Conservation (phyloP, 2,797 vertebrate species). For the Cyclopterus lumpus region DNA sequence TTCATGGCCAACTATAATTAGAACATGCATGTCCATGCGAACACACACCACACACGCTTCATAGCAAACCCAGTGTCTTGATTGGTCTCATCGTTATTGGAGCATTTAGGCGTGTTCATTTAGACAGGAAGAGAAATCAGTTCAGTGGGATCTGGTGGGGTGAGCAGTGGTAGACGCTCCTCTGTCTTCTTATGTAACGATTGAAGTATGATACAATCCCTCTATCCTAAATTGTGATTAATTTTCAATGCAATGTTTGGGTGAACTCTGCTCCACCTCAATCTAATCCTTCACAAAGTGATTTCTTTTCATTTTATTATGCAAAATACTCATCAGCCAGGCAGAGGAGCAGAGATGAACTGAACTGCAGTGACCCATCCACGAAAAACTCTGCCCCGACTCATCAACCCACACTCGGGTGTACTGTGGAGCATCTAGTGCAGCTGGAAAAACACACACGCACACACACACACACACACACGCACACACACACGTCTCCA, state of each 20-base stretch:
- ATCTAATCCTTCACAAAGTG: slow-evolving; percentile 42
- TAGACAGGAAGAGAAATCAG: slow-evolving; percentile 28
- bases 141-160: slow-evolving; percentile 11
- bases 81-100: slow-evolving; percentile 45
- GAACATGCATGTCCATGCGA: slow-evolving; percentile 14
- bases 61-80: slow-evolving; percentile 41
- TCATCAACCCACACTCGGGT: slow-evolving; percentile 53
- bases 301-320: slow-evolving; percentile 38
- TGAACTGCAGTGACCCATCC: slow-evolving; percentile 65
- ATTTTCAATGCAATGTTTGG: slow-evolving; percentile 48
- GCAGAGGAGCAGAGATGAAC: slow-evolving; percentile 46
- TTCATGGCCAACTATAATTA: slow-evolving; percentile 58
- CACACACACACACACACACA: slow-evolving; percentile 40
- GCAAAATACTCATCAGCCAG: slow-evolving; percentile 47
- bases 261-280: slow-evolving; percentile 23
- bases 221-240: slow-evolving; percentile 35
- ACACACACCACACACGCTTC: slow-evolving; percentile 10
- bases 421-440: slow-evolving; percentile 49
- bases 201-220: background rate
- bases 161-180: background rate
- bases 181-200: slow-evolving; percentile 56
- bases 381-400: slow-evolving; percentile 38
- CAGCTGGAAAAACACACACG: slow-evolving; percentile 69
- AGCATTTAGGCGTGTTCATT: slow-evolving; percentile 14
- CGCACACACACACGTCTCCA: slow-evolving; percentile 33